Evolutionary conservation across 2,797 vertebrate species (phyloP).

Genomic region (Rhinichthys osculus): DNA sequence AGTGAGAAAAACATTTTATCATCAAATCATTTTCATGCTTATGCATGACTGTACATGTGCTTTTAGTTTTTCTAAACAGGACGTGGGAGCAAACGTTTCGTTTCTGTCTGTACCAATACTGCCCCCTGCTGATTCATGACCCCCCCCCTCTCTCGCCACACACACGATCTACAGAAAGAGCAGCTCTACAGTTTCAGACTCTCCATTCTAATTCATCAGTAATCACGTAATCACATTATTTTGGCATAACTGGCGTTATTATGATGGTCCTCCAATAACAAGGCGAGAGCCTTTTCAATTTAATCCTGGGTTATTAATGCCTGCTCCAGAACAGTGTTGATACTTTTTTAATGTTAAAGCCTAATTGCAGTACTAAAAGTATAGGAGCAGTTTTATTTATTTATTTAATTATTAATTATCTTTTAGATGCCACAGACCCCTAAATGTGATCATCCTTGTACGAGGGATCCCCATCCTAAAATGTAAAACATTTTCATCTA

Average conservation of each 20-base stretch:
- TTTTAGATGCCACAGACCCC: no score
- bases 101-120: conserved; percentile 49
- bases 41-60: conserved; percentile 11
- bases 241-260: not conserved
- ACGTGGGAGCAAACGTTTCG: conserved; percentile 5
- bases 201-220: not conserved
- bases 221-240: not conserved
- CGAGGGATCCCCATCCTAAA: no score
- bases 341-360: not conserved
- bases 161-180: not conserved
- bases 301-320: not conserved
- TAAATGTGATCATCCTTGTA: no score
- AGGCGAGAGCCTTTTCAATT: not conserved
- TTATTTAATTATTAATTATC: not conserved
- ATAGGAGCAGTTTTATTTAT: not conserved
- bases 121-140: conserved; percentile 54
- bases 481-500: not conserved
- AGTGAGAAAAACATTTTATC: not conserved
- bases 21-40: not conserved
- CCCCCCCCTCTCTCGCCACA: not conserved
- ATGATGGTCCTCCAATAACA: not conserved
- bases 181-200: not conserved
- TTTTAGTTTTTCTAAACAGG: conserved; percentile 2
- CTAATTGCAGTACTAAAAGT: not conserved
- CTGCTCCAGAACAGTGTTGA: not conserved